phyloP scores from a whole-genome alignment of 2,797 vertebrate species.

The Pristis pectinata region DNA sequence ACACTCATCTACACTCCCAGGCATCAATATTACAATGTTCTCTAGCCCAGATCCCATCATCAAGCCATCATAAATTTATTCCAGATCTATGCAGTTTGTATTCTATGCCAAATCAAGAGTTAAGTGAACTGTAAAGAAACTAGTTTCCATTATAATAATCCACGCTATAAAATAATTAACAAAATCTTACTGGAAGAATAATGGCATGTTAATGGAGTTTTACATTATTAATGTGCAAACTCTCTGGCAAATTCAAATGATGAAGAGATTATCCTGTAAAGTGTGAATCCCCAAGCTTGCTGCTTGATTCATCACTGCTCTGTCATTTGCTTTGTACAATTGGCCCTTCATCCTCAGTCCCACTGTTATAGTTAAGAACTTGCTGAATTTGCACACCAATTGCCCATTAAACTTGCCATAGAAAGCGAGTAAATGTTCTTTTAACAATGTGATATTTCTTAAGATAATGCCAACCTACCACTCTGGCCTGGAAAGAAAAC shows the following conservation, averaged over 20 bases:
- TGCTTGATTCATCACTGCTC: neutral
- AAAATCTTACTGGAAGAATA: neutral
- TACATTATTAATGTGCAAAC: neutral
- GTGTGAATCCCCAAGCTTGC: neutral
- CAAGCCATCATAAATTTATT: too few relatives aligned
- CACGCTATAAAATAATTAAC: neutral
- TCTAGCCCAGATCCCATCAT: too few relatives aligned
- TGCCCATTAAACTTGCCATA: neutral
- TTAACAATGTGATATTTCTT: neutral
- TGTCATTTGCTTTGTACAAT: too few relatives aligned
- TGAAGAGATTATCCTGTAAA: neutral
- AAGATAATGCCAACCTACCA: neutral
- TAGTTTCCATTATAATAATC: too few relatives aligned
- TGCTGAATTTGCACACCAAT: neutral
- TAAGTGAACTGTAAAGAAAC: too few relatives aligned
- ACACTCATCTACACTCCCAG: too few relatives aligned
- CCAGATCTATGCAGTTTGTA: too few relatives aligned
- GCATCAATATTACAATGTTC: too few relatives aligned
- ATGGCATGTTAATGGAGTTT: neutral
- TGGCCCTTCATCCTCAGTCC: neutral
- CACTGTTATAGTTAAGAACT: neutral
- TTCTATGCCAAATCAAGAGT: too few relatives aligned
- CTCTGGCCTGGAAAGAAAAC: neutral
- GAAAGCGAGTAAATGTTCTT: neutral
- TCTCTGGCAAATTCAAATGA: neutral